Base-by-base conservation (phyloP, 2,113 vertebrate genomes). In the Microcebus lehilahytsara region DNA sequence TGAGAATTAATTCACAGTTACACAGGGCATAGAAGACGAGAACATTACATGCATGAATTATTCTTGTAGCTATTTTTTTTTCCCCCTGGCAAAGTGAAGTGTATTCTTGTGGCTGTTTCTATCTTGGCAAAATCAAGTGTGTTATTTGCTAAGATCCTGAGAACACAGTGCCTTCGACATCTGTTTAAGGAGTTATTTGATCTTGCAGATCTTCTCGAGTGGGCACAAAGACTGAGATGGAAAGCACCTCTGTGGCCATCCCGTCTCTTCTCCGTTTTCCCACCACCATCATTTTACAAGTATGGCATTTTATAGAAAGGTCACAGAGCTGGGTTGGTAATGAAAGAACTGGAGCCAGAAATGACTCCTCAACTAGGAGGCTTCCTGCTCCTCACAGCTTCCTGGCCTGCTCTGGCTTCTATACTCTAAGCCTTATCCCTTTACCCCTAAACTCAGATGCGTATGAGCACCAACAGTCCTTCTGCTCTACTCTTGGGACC, bases 41-140 rank as follows among this genome's bases (percentile, higher is more conserved):
- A 96, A 89, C 89, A 92, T 96, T 64, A n/a, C 94, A 86, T 66
- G 96, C 97, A 93, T 95, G 97, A 93, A 96, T 97, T 97, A 96
- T 85, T 83, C 95, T 96, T 46, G 42, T 49, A 88, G 91, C 85
- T 96, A 11, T 60, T 78, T 87, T 96, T 96, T 96, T 92, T 71
- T n/a, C 2, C 49, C 25, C 34, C 72, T 91, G 91, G 95, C 72
- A 88, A 95, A 95, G 19, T 71, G 23, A 96, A 97, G 53, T 86
- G 4, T 95, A 77, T 97, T 94, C 80, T 97, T 96, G 51, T 75
- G 89, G 49, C 81, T 95, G 49, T 93, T 96, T 97, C 81, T 86
- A 5, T 92, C 94, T 97, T 90, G 92, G 97, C 90, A 96, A 94
- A 97, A 96, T 88, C 20, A 6, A 96, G 71, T 40, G 9, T 92